phyloP scores from a whole-genome alignment of 2,797 vertebrate genomes.

The Platalea minor region DNA sequence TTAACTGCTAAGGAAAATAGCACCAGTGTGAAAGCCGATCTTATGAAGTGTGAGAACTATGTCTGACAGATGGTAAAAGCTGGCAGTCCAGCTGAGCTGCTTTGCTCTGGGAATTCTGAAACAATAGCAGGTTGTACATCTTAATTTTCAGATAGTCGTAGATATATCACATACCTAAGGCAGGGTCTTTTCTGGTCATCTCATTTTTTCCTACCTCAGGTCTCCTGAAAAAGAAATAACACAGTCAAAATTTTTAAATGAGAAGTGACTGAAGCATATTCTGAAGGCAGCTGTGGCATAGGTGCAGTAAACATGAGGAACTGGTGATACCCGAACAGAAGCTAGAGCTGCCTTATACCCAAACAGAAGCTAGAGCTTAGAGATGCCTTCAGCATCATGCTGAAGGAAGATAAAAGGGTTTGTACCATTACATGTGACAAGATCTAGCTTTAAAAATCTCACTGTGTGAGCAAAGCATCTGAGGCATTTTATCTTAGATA shows the following conservation, averaged over 20 bases:
- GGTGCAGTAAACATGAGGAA: background rate
- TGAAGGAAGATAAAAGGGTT: background rate
- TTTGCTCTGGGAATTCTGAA: conserved; percentile 5
- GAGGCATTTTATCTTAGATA: background rate
- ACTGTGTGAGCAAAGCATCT: background rate
- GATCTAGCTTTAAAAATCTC: background rate
- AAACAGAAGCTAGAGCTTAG: background rate
- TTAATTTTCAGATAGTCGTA: background rate
- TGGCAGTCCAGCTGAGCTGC: background rate
- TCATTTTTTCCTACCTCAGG: background rate
- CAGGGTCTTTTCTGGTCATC: background rate
- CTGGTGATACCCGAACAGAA: background rate
- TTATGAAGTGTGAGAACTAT: conserved; percentile 28
- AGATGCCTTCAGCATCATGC: background rate
- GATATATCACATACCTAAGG: background rate
- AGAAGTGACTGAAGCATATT: background rate
- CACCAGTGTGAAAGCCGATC: background rate
- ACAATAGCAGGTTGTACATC: background rate
- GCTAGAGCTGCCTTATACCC: background rate
- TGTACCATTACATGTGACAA: background rate
- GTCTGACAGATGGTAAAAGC: conserved; percentile 34
- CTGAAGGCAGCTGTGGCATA: background rate
- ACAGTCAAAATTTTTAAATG: background rate
- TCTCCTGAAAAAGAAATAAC: background rate
- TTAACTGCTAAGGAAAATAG: conserved; percentile 9